phyloP scores from a whole-genome alignment of 1,140 invertebrate genomes.

The Drosophila paulistorum region DNA sequence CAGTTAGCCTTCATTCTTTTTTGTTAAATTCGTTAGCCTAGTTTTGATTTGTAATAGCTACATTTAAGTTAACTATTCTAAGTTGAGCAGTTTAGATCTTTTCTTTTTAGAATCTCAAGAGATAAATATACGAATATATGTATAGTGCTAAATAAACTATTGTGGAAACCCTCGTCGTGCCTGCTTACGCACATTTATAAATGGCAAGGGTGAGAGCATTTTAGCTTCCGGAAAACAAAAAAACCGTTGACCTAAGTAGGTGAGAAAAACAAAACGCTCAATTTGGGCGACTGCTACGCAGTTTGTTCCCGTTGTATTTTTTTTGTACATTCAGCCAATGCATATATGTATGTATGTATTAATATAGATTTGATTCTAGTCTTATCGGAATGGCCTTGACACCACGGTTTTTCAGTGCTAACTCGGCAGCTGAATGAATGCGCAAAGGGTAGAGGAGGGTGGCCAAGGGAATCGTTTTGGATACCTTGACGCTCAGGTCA shows the following conservation, averaged over 20 bases:
- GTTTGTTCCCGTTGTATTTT: neutral
- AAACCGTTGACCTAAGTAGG: neutral
- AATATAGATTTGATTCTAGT: neutral
- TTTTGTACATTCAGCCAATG: too few relatives aligned
- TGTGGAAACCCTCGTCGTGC: neutral
- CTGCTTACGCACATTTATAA: neutral
- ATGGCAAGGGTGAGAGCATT: neutral
- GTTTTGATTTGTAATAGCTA: too few relatives aligned
- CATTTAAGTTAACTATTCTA: too few relatives aligned
- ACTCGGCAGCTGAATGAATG: too few relatives aligned
- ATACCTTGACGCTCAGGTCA: neutral
- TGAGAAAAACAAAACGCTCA: neutral
- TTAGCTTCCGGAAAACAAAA: slow-evolving; percentile 5
- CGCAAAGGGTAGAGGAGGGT: neutral
- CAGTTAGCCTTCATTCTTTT: too few relatives aligned
- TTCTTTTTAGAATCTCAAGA: too few relatives aligned
- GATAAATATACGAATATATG: too few relatives aligned
- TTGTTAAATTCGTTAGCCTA: too few relatives aligned
- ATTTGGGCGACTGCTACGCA: slow-evolving; percentile 10
- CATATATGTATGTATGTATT: neutral
- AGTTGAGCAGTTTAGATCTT: too few relatives aligned
- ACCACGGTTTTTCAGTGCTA: neutral
- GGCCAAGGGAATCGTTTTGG: neutral
- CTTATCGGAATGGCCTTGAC: slow-evolving; percentile 6
- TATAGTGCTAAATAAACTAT: neutral